Evolutionary conservation across 1,140 invertebrate species (phyloP).

Genomic region (Drosophila oshimai): DNA sequence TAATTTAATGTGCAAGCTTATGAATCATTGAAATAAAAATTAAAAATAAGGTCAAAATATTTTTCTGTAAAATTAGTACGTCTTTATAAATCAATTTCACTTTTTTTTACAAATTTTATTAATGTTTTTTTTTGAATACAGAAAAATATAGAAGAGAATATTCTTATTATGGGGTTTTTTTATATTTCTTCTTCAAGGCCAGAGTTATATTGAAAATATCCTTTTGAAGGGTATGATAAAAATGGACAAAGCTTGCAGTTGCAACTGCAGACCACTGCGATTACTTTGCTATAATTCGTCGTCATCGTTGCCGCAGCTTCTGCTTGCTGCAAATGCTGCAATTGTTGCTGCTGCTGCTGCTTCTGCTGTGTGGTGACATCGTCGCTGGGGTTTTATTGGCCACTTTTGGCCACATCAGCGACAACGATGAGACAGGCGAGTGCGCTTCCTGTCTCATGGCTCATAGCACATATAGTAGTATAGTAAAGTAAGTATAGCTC

Average conservation of each 20-base stretch:
- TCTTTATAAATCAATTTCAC: too few relatives aligned
- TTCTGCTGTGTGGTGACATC: conserved; percentile 28
- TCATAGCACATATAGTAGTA: conserved; percentile 14
- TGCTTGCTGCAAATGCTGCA: conserved; percentile 13
- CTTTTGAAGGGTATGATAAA: conserved; percentile 10
- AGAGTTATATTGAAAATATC: neutral
- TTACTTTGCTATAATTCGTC: conserved; percentile 78
- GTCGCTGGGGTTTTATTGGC: conserved; percentile 76
- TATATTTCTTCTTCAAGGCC: neutral
- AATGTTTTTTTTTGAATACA: neutral
- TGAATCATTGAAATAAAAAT: too few relatives aligned
- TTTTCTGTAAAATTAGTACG: too few relatives aligned
- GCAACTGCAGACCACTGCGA: conserved; percentile 54
- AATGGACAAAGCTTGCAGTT: conserved; percentile 50
- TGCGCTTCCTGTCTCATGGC: conserved; percentile 52
- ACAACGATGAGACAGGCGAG: conserved; percentile 79
- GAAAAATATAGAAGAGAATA: too few relatives aligned
- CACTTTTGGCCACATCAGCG: conserved; percentile 81
- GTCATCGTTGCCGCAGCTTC: conserved; percentile 43
- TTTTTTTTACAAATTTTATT: too few relatives aligned
- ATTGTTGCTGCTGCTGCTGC: conserved; percentile 4
- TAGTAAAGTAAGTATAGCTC: too few relatives aligned
- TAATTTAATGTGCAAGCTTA: too few relatives aligned
- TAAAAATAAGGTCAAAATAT: too few relatives aligned
- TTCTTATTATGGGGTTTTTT: neutral